Percentiles rank a stretch among this genome's conserved stretches.
phyloP scores from a whole-genome alignment of 1,140 invertebrate genomes.

The Odontomachus brunneus region DNA sequence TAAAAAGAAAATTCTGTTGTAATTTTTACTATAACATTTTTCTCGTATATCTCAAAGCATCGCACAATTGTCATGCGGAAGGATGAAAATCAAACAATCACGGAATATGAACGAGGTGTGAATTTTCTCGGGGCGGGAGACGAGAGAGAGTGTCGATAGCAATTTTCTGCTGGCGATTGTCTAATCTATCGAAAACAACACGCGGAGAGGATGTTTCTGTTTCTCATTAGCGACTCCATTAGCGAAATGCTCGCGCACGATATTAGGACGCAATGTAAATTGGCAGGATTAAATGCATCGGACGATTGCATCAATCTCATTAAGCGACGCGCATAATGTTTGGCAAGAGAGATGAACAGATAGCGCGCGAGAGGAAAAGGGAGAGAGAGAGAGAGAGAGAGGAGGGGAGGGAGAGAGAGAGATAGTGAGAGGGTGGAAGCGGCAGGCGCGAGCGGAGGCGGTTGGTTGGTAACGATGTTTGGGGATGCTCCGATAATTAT shows the following conservation, averaged over 20 bases:
- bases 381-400: slow-evolving; percentile 35
- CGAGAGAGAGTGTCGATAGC: background rate
- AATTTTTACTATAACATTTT: too few species aligned
- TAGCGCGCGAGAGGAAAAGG: background rate
- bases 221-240: slow-evolving; percentile 74
- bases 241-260: slow-evolving; percentile 70
- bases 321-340: slow-evolving; percentile 78
- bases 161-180: slow-evolving; percentile 40
- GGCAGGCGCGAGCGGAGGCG: slow-evolving; percentile 51
- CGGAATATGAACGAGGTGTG: background rate
- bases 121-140: background rate
- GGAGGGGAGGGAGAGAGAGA: slow-evolving; percentile 22
- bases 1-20: too few species aligned
- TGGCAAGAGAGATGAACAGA: slow-evolving; percentile 67
- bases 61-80: too few species aligned
- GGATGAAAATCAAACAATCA: background rate
- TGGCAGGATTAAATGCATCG: slow-evolving; percentile 80
- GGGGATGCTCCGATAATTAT: slow-evolving; percentile 81
- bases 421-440: background rate
- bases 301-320: slow-evolving; percentile 83
- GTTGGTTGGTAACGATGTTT: slow-evolving; percentile 79
- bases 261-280: slow-evolving; percentile 78
- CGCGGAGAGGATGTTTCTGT: slow-evolving; percentile 58
- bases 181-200: slow-evolving; percentile 52
- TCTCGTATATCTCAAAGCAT: too few species aligned